Conservation (phyloP, 2,113 vertebrate species). For the Sander lucioperca region DNA sequence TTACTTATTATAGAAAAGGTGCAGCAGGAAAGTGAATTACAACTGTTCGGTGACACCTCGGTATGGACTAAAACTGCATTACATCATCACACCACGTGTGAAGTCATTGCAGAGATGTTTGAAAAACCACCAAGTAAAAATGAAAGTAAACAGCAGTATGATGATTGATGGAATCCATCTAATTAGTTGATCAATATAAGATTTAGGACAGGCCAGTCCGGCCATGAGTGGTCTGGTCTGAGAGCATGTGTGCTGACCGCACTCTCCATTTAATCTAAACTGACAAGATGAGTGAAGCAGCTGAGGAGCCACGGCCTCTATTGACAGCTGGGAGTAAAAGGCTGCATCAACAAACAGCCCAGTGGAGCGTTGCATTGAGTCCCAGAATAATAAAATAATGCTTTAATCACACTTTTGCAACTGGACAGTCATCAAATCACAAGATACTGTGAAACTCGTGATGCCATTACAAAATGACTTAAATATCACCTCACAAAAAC, state of each 20-base stretch:
- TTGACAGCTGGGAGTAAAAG: slow-evolving; percentile 54
- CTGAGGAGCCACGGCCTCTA: slow-evolving; percentile 40
- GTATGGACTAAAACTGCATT: slow-evolving; percentile 44
- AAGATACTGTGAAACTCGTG: background rate
- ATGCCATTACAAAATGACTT: background rate
- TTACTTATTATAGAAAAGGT: slow-evolving; percentile 72
- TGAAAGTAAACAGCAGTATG: slow-evolving; percentile 32
- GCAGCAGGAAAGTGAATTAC: slow-evolving; percentile 69
- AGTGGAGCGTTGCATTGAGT: background rate
- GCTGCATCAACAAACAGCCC: slow-evolving; percentile 38
- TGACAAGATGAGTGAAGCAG: slow-evolving; percentile 54
- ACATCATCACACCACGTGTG: slow-evolving; percentile 60
- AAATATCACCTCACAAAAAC: background rate
- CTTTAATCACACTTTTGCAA: background rate
- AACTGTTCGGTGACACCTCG: slow-evolving; percentile 55
- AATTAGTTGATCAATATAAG: slow-evolving; percentile 71
- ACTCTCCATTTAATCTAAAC: slow-evolving; percentile 65
- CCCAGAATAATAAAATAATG: slow-evolving; percentile 3
- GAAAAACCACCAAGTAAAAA: slow-evolving; percentile 30
- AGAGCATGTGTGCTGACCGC: slow-evolving; percentile 56
- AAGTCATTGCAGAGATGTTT: slow-evolving; percentile 43
- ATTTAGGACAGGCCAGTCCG: slow-evolving; percentile 47
- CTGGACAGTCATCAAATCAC: background rate
- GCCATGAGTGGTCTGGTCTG: slow-evolving; percentile 31
- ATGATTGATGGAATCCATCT: slow-evolving; percentile 68